Conservation (phyloP, 1,140 invertebrate genomes). For the Diplogasteroides magnus region DNA sequence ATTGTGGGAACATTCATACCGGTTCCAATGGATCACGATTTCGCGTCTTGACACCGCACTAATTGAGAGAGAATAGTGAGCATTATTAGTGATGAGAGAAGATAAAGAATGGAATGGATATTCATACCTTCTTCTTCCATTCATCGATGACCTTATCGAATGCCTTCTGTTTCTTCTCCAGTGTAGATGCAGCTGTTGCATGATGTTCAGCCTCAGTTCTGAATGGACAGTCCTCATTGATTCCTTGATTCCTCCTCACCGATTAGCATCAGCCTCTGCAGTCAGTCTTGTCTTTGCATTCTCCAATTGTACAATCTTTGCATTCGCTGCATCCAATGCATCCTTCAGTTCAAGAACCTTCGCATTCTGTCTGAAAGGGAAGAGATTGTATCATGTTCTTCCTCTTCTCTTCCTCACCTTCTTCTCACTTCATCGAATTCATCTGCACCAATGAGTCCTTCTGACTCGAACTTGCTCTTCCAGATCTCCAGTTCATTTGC, state of each 20-base stretch:
- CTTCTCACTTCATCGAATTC: conserved; percentile 82
- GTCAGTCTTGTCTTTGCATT: conserved; percentile 88
- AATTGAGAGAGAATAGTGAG: no score
- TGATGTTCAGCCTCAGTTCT: conserved; percentile 66
- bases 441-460: conserved; percentile 82
- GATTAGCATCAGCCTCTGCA: conserved; percentile 93
- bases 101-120: no score
- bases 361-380: conserved; percentile 83
- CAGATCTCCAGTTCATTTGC: conserved; percentile 84
- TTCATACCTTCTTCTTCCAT: conserved; percentile 99
- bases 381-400: not conserved
- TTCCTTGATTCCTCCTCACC: no score
- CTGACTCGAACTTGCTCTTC: conserved; percentile 92
- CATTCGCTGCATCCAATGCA: conserved; percentile 94
- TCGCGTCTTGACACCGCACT: no score
- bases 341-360: conserved; percentile 95
- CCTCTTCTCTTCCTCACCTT: not conserved
- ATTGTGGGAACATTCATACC: no score
- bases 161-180: conserved; percentile 99
- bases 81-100: no score
- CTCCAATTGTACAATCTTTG: conserved; percentile 89
- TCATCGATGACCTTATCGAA: conserved; percentile 97
- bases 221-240: no score
- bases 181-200: conserved; percentile 58
- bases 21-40: no score